Evolutionary conservation across 2,797 vertebrate species (phyloP).

Genomic region (Aphelocoma californica): DNA sequence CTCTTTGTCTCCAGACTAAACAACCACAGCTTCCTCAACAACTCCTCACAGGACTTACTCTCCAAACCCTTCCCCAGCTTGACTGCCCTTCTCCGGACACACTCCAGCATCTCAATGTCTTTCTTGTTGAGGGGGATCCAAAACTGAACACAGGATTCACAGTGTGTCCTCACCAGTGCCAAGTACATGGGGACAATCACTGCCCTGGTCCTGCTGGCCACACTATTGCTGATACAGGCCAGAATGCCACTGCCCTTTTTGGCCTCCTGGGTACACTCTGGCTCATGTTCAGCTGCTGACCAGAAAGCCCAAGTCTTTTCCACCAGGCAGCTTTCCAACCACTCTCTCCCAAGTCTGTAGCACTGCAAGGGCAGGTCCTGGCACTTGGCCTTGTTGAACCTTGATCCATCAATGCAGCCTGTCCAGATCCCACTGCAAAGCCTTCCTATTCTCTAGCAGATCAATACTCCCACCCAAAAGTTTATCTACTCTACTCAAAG

Average conservation of each 20-base stretch:
- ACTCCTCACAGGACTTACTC: not conserved
- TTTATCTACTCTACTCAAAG: not conserved
- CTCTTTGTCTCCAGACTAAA: not conserved
- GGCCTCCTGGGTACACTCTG: not conserved
- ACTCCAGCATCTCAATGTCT: not conserved
- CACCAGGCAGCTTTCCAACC: not conserved
- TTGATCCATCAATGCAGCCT: not conserved
- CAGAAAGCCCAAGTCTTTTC: not conserved
- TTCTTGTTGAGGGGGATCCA: not conserved
- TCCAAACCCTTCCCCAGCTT: not conserved
- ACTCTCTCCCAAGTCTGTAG: not conserved
- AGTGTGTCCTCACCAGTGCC: not conserved
- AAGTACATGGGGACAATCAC: not conserved
- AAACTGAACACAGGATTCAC: not conserved
- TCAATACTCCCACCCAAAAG: not conserved
- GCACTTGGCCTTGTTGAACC: not conserved
- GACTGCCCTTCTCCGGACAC: fast-evolving
- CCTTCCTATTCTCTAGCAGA: not conserved
- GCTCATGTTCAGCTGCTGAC: not conserved
- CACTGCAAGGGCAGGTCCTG: not conserved
- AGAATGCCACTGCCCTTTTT: not conserved
- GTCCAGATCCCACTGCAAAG: not conserved
- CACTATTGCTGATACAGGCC: not conserved
- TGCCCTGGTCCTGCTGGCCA: not conserved
- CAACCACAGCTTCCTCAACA: not conserved